Base-by-base conservation (phyloP, 2,888 invertebrate genomes). In the Apodemia hepburni region DNA sequence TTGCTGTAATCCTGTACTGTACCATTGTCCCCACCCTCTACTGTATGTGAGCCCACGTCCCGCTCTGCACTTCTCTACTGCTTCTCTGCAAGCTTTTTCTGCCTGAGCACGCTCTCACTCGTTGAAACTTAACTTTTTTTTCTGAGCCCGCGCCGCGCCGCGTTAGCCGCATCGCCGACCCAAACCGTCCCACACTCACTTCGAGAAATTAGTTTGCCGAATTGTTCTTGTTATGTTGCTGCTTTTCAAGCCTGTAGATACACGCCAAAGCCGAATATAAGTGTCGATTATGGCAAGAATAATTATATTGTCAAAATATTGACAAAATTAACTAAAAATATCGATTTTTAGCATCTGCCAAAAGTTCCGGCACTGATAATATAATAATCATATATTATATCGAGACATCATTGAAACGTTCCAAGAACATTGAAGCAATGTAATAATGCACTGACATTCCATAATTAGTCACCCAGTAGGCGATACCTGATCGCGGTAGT, bases 21-120 rank as follows among this genome's bases (percentile, higher is more conserved):
- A 84, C 87, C 85, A 87, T 82, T 80, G 73, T 81, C 84, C 86
- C 89, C 81, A 75, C 82, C 83, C 85, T 78, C 84, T 82, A 89
- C 85, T 87, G 88, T 82, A 85, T 89, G 85, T 85, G 82, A 85
- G 86, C 86, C 87, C 88, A 86, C 86, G 84, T 89, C 88, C 90
- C 87, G 87, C 88, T 89, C 88, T 89, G 90, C 90, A 90, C 90
- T 89, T 89, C 90, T 90, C 89, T 89, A 89, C 89, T 90, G 90
- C 90, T 90, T 89, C 89, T 90, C 89, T 89, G 90, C 90, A 90
- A 90, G 90, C 90, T 91, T 91, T 80, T 89, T 89, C 86, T 89
- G 90, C 90, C 89, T 90, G 82, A 85, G 90, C 90, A 89, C 90
- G 87, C 88, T 85, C 84, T 85, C 85, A 84, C 85, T 81, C 81